Evolutionary conservation across 2,888 invertebrate species (phyloP).

Genomic region (Pristionchus arcanus): DNA sequence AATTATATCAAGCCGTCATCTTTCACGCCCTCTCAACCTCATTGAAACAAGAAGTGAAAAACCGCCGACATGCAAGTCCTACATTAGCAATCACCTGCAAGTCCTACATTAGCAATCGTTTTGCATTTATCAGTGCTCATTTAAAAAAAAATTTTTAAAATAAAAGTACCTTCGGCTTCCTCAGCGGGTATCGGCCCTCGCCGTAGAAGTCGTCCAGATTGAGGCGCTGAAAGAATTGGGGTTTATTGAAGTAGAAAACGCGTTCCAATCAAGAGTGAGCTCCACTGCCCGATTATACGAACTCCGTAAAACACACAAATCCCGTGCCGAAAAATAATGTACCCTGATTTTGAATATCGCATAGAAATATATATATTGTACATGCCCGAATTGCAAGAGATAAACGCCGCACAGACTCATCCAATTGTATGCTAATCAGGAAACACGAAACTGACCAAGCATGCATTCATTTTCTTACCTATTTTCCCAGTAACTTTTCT

Average conservation of each 20-base stretch:
- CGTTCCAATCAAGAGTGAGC: neutral
- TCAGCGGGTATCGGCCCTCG: conserved; percentile 76
- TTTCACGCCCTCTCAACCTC: too few species aligned
- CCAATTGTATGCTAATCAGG: too few species aligned
- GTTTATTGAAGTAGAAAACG: neutral
- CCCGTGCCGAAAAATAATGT: too few species aligned
- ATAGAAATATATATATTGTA: too few species aligned
- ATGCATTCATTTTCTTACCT: too few species aligned
- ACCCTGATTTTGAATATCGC: too few species aligned
- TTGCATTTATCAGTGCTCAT: too few species aligned
- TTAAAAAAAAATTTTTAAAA: neutral
- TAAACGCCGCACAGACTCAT: too few species aligned
- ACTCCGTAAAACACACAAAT: neutral
- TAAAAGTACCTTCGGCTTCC: conserved; percentile 63
- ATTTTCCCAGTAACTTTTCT: too few species aligned
- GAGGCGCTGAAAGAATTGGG: conserved; percentile 66
- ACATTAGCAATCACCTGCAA: neutral
- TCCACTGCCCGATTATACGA: neutral
- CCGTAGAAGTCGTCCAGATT: conserved; percentile 79
- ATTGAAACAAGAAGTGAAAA: neutral
- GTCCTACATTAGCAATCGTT: neutral
- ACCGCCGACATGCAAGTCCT: neutral
- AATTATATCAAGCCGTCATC: neutral
- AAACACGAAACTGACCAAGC: too few species aligned
- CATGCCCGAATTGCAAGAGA: too few species aligned